phyloP scores from a whole-genome alignment of 1,140 invertebrate genomes.

The Leptopilina boulardi region DNA sequence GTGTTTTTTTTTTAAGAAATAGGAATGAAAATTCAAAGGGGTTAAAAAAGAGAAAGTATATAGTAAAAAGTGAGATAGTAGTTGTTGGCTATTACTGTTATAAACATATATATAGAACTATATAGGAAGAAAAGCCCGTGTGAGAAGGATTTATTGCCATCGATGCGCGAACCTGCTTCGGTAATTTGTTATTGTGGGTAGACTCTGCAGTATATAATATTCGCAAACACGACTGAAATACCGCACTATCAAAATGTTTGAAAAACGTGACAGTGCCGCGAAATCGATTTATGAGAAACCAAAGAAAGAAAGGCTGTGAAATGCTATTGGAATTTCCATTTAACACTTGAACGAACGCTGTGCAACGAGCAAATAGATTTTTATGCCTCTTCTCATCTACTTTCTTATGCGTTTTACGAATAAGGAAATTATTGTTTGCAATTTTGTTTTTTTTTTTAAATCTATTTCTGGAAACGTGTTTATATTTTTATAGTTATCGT shows the following conservation, averaged over 20 bases:
- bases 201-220: constrained; percentile 30
- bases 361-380: constrained; percentile 57
- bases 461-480: constrained; percentile 36
- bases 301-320: constrained; percentile 53
- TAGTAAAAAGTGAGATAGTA: too few species aligned
- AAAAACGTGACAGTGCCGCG: constrained; percentile 55
- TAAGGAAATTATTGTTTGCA: constrained; percentile 44
- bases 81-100: neutral
- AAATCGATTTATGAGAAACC: constrained; percentile 57
- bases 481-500: too few species aligned
- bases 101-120: neutral
- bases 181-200: constrained; percentile 26
- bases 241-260: constrained; percentile 34
- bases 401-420: constrained; percentile 45
- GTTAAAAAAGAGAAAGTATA: too few species aligned
- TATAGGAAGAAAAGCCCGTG: constrained; percentile 22
- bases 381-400: constrained; percentile 38
- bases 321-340: constrained; percentile 61
- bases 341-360: constrained; percentile 52
- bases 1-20: too few species aligned
- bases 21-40: too few species aligned
- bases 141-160: constrained; percentile 26
- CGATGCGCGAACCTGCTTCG: constrained; percentile 26
- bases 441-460: constrained; percentile 50
- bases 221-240: constrained; percentile 31